Base-by-base conservation (phyloP, 2,888 invertebrate genomes). In the Alviniconcha strummeri region DNA sequence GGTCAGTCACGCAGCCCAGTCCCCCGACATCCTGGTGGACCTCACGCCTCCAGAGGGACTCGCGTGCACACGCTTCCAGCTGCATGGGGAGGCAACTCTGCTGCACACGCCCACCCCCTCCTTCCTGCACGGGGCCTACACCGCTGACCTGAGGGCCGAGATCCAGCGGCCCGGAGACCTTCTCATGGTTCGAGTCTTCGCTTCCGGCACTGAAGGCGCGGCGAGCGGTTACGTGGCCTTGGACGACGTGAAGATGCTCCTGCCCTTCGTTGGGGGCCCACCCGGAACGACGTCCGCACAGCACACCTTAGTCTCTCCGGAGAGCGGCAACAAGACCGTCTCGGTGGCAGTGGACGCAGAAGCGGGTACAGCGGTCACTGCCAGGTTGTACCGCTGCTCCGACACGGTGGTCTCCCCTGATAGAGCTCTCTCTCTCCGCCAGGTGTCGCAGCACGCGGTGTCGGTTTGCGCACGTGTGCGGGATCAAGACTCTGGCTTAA, bases 21-120 rank as follows among this genome's bases (percentile, higher is more conserved):
- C 89, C 4, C 78, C 80, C 1, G 60, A 81, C 0, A 64, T 86
- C 5, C 13, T 74, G 52, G 83, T 89, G 64, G 89, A 89, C 82
- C 19, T 67, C 5, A 85, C 88, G 9, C 83, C 87, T 6, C 86
- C 88, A 13, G 13, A 72, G 74, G 87, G 84, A 13, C 72, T 85
- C 54, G 57, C 0, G 9, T 88, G 88, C 64, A 0, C 60, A n/a
- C 9, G 67, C 9, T 86, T n/a, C 60, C 54, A 60, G 52, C 36
- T 81, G 17, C 55, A 69, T n/a, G 13, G 19, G 8, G 13, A 56
- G 15, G 17, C 19, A 15, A n/a, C 19, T 56, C 55, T 80, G 75
- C 80, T 67, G 54, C 19, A 57, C 64, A 56, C 75, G 7, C 54
- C 36, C 15, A 81, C 60, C 5, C 8, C 36, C 36, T 60, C 79